Conservation (phyloP, 2,797 vertebrate species). For the Pseudocheirus occidentalis region DNA sequence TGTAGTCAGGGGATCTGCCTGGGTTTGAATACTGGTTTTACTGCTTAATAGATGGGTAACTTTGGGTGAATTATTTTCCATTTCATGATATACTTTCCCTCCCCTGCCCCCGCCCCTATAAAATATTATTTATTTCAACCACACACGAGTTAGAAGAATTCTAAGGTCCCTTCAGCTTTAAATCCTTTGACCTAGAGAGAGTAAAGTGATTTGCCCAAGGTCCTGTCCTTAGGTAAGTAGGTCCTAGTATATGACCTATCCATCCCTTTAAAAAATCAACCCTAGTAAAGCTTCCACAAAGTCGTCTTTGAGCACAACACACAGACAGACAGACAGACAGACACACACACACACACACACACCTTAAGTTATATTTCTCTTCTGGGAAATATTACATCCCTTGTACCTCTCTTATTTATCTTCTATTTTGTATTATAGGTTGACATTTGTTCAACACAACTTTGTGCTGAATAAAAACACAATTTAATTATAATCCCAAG, state of each 20-base stretch:
- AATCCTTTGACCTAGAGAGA: neutral
- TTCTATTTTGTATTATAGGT: neutral
- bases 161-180: neutral
- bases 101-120: neutral
- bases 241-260: neutral
- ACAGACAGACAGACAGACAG: neutral
- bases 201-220: neutral
- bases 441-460: neutral
- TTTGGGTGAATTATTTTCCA: neutral
- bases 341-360: neutral
- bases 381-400: neutral
- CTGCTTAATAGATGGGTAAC: neutral
- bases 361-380: neutral
- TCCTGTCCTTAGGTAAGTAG: neutral
- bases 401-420: neutral
- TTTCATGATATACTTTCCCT: neutral
- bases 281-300: neutral
- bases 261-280: neutral
- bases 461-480: neutral
- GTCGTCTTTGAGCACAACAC: neutral
- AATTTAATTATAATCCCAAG: neutral
- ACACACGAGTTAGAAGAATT: neutral
- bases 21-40: neutral
- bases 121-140: neutral
- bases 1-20: neutral